These are phyloP conservation scores for Paedocypris micromegethes DNA, from an alignment of 2,797 vertebrate genomes.

Conservation along the genomic window DNA sequence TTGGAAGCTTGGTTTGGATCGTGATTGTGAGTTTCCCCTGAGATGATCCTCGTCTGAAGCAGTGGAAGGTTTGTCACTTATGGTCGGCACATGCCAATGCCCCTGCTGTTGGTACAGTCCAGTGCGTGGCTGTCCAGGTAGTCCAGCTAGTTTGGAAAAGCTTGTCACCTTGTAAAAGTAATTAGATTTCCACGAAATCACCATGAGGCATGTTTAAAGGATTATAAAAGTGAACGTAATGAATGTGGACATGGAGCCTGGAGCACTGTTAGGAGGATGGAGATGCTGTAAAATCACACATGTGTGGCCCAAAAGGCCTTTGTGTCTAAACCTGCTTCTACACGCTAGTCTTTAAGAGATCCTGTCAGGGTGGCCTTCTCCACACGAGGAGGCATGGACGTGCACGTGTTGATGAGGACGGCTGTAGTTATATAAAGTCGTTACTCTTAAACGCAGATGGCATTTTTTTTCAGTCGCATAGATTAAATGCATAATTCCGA, in stretches of 20 bases:
- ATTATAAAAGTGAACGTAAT: constrained; percentile 47
- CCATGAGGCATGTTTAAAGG: constrained; percentile 49
- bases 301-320: constrained; percentile 27
- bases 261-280: constrained; percentile 22
- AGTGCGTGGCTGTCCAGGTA: constrained; percentile 36
- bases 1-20: constrained; percentile 7
- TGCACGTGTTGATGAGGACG: too few relatives aligned
- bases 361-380: constrained; percentile 32
- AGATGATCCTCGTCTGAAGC: not conserved
- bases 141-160: constrained; percentile 46
- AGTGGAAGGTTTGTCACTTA: not conserved
- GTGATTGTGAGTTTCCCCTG: not conserved
- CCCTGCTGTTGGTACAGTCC: constrained; percentile 16
- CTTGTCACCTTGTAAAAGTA: constrained; percentile 54
- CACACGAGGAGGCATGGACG: not conserved
- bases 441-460: too few relatives aligned
- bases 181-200: constrained; percentile 51
- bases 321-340: constrained; percentile 11
- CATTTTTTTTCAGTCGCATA: too few relatives aligned
- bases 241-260: constrained; percentile 35
- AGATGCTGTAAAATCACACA: constrained; percentile 41
- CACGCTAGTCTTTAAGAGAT: not conserved
- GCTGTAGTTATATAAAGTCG: too few relatives aligned
- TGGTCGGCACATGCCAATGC: not conserved
- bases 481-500: too few relatives aligned